phyloP scores from a whole-genome alignment of 2,113 vertebrate genomes.

The Crotalus helleri region DNA sequence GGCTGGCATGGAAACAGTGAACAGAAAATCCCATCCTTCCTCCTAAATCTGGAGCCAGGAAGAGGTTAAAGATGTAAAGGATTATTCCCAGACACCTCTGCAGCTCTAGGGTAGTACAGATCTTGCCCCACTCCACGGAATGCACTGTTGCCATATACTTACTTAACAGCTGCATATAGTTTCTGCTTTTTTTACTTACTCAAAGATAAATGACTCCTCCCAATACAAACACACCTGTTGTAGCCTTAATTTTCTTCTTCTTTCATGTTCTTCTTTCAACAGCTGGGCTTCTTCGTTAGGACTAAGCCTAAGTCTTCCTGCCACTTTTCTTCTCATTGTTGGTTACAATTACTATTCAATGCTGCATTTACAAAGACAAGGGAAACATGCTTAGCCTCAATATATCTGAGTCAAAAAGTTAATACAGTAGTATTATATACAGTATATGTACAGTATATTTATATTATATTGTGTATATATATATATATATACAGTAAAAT shows the following conservation, averaged over 20 bases:
- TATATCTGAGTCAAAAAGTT: neutral
- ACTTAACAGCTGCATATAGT: neutral
- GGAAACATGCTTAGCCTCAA: neutral
- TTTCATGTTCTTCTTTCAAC: slow-evolving; percentile 84
- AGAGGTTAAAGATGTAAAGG: neutral
- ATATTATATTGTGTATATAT: neutral
- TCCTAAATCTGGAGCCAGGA: neutral
- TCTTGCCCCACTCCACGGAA: neutral
- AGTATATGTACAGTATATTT: neutral
- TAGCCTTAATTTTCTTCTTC: slow-evolving; percentile 86
- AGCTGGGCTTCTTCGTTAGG: slow-evolving; percentile 90
- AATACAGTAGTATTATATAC: neutral
- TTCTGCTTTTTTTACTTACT: neutral
- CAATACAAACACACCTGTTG: slow-evolving; percentile 77
- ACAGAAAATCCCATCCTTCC: neutral
- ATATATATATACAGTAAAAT: too few species aligned
- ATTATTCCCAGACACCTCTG: neutral
- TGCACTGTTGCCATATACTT: neutral
- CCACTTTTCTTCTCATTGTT: slow-evolving; percentile 81
- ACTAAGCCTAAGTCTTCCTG: slow-evolving; percentile 74
- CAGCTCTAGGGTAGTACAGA: neutral
- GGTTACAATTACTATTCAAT: neutral
- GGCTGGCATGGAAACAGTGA: neutral
- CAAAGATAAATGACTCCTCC: neutral
- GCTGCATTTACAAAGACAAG: slow-evolving; percentile 23